Evolutionary conservation across 2,888 invertebrate genomes (phyloP), one percentile per base, ranked within the genome.

Genomic region (Orthosia gracilis): DNA sequence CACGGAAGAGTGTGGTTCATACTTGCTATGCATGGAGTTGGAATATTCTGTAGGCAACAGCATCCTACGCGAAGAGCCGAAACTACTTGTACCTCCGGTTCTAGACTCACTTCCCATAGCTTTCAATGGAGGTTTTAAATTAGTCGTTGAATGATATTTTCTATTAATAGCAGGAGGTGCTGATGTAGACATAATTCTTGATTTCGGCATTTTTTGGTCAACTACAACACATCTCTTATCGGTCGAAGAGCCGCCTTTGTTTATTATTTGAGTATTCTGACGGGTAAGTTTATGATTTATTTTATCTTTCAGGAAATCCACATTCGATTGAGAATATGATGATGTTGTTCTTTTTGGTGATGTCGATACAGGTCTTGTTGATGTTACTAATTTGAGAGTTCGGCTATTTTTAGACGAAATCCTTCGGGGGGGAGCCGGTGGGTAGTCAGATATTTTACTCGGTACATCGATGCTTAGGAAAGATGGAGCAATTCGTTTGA

Each of bases 401-500:
- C 97, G 97, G 88, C 97, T 98, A 85, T 97, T 97, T 87, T 97
- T 97, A 0, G 98, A 98, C 0, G 98, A 98, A 82, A 97, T 97
- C 85, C 98, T 97, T 91, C 97, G 97, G 0, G 98, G 98, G 18
- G 98, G 97, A 2, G 98, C 97, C 0, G 98, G 98, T 21, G 98
- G 97, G 87, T 94, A 90, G 31, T 91, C 93, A 57, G 89, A 87
- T 15, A 92, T 89, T 69, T 85, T 90, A 68, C 85, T 91, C 40
- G 91, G 91, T 47, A 89, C 83, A 78, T 95, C 93, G 58, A 96
- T 89, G 72, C 94, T 94, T 73, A 97, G 92, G 85, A 97, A 94
- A 50, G 97, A 97, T 70, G 97, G 97, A 70, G 97, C 95, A 69
- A 96, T 95, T 92, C 97, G 97, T 88, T 97, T 97, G 88, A 97